Percentiles rank a stretch among this genome's conserved stretches.
These are phyloP conservation scores for Podotricha telesiphe DNA, from an alignment of 2,888 invertebrate species.

Conservation along the genomic window DNA sequence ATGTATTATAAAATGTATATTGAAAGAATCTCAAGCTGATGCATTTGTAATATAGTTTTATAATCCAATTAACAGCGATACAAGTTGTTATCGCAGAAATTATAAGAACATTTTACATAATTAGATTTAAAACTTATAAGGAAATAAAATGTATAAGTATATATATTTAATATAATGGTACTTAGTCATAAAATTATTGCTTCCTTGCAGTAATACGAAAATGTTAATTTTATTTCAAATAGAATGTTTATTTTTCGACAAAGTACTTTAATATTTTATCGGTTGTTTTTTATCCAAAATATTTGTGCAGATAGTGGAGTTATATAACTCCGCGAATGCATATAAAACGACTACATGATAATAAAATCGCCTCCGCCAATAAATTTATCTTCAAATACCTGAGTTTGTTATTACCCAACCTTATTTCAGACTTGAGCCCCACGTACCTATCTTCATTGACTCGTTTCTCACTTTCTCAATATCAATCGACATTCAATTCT, in stretches of 20 bases:
- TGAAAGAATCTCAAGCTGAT: not conserved
- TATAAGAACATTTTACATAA: slow-evolving; percentile 1
- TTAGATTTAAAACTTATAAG: slow-evolving; percentile 1
- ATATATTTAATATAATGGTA: not conserved
- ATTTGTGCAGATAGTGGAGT: slow-evolving; percentile 5
- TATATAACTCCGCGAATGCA: not conserved
- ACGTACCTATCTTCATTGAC: slow-evolving; percentile 46
- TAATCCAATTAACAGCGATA: slow-evolving; percentile 6
- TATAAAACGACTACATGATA: slow-evolving; percentile 18
- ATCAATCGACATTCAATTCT: slow-evolving; percentile 38
- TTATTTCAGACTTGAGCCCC: slow-evolving; percentile 71
- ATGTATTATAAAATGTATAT: not conserved
- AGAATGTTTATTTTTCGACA: not conserved
- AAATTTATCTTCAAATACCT: slow-evolving; percentile 31
- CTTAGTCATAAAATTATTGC: not conserved
- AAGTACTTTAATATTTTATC: slow-evolving; percentile 1
- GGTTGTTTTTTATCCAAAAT: not conserved
- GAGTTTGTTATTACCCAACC: slow-evolving; percentile 46
- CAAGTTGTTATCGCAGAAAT: slow-evolving; percentile 9
- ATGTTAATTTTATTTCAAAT: not conserved
- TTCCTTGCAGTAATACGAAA: not conserved
- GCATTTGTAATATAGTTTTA: not conserved
- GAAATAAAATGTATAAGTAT: not conserved
- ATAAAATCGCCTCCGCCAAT: slow-evolving; percentile 30
- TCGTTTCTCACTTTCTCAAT: slow-evolving; percentile 22